Conservation (phyloP, 2,113 vertebrate species). For the Varanus salvator region DNA sequence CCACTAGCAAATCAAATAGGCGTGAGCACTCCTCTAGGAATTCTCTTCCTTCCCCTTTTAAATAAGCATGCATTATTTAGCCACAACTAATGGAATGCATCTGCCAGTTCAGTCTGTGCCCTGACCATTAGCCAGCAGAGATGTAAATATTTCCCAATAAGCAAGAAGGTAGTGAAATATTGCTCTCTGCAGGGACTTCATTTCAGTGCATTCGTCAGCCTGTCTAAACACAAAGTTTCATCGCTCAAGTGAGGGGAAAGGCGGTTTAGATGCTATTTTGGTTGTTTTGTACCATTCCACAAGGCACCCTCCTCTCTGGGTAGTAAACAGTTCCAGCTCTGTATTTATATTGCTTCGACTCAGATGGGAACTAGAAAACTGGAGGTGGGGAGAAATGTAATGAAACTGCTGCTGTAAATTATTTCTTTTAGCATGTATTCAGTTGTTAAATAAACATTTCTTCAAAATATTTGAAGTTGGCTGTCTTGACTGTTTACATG, state of each 20-base stretch:
- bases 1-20: slow-evolving; percentile 79
- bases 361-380: slow-evolving; percentile 82
- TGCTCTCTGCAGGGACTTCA: slow-evolving; percentile 73
- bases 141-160: slow-evolving; percentile 88
- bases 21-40: slow-evolving; percentile 86
- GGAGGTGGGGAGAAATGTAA: slow-evolving; percentile 75
- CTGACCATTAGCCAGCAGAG: slow-evolving; percentile 82
- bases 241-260: slow-evolving; percentile 28
- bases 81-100: slow-evolving; percentile 86
- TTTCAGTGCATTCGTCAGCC: slow-evolving; percentile 43
- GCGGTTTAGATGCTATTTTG: slow-evolving; percentile 77
- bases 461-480: slow-evolving; percentile 86
- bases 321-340: slow-evolving; percentile 77
- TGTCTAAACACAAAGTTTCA: background rate
- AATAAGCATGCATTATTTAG: slow-evolving; percentile 78
- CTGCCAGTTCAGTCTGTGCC: slow-evolving; percentile 83
- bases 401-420: slow-evolving; percentile 93
- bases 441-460: slow-evolving; percentile 98
- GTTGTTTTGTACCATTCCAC: slow-evolving; percentile 70
- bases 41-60: slow-evolving; percentile 69
- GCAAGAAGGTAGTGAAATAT: slow-evolving; percentile 76
- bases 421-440: slow-evolving; percentile 94
- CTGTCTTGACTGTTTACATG: slow-evolving; percentile 74
- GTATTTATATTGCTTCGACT: slow-evolving; percentile 79
- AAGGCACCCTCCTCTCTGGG: slow-evolving; percentile 69